Evolutionary conservation across 2,113 vertebrate genomes (phyloP).

Genomic region (Dinomys branickii): DNA sequence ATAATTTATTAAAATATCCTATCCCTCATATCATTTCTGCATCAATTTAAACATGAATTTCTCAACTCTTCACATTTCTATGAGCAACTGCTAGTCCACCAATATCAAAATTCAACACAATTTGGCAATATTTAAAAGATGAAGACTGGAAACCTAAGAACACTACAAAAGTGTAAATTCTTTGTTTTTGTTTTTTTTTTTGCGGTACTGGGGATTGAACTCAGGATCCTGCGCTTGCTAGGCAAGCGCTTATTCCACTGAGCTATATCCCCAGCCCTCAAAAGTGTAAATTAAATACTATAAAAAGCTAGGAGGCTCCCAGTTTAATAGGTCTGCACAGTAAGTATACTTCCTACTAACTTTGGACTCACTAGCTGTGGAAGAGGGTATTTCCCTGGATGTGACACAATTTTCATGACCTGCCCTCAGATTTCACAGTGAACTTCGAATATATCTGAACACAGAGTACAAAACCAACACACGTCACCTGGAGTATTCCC

Average conservation of each 20-base stretch:
- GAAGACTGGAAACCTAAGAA: conserved; percentile 36
- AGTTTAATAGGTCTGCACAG: neutral
- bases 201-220: too few relatives aligned
- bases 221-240: too few relatives aligned
- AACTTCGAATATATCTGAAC: neutral
- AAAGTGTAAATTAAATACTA: conserved; percentile 5
- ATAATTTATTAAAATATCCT: neutral
- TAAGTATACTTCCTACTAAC: neutral
- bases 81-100: conserved; percentile 28
- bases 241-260: too few relatives aligned
- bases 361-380: neutral
- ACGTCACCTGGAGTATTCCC: neutral
- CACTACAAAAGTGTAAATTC: conserved; percentile 15
- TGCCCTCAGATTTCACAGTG: conserved; percentile 14
- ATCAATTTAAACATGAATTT: conserved; percentile 6
- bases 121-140: conserved; percentile 10
- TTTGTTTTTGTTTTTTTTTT: too few relatives aligned
- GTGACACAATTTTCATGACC: neutral
- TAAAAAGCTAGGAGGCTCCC: neutral
- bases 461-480: conserved; percentile 23
- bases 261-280: too few relatives aligned
- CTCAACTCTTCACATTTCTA: neutral
- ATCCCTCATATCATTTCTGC: neutral
- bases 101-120: conserved; percentile 46
- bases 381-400: neutral